A percentile compares a stretch with the other conserved stretches of the same genome.
Evolutionary conservation across 2,888 invertebrate genomes (phyloP).

Genomic region (Cephus nigrinus): DNA sequence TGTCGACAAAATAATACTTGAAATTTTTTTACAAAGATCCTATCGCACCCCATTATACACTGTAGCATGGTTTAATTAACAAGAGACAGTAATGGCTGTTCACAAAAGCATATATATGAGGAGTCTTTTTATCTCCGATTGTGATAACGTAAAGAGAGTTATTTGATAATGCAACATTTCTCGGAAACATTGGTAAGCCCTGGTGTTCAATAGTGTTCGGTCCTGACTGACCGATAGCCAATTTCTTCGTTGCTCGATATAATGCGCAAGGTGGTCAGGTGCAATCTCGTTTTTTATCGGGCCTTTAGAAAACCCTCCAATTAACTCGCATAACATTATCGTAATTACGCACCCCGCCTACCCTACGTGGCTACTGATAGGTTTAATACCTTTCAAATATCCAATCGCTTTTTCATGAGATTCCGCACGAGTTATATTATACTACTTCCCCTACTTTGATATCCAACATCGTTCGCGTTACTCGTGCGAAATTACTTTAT

Average conservation of each 20-base stretch:
- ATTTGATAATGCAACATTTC: no score
- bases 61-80: not conserved
- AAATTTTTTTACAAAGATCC: not conserved
- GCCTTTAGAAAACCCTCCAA: constrained; percentile 53
- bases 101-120: not conserved
- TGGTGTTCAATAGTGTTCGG: not conserved
- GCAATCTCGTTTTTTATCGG: constrained; percentile 57
- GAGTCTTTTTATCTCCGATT: not conserved
- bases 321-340: constrained; percentile 61
- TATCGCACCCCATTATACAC: not conserved
- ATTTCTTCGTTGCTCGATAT: constrained; percentile 47
- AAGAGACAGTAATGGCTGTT: not conserved
- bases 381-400: constrained; percentile 48
- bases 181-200: not conserved
- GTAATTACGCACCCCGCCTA: constrained; percentile 51
- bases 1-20: not conserved
- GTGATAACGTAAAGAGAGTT: not conserved
- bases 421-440: constrained; percentile 11
- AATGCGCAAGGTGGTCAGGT: constrained; percentile 35
- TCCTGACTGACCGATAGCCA: constrained; percentile 39
- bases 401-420: constrained; percentile 29
- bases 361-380: constrained; percentile 45
- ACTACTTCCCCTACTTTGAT: not conserved
- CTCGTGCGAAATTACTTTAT: not conserved
- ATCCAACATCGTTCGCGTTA: not conserved